Conservation (phyloP, 2,888 invertebrate species). For the Lacanobia wlatinum region DNA sequence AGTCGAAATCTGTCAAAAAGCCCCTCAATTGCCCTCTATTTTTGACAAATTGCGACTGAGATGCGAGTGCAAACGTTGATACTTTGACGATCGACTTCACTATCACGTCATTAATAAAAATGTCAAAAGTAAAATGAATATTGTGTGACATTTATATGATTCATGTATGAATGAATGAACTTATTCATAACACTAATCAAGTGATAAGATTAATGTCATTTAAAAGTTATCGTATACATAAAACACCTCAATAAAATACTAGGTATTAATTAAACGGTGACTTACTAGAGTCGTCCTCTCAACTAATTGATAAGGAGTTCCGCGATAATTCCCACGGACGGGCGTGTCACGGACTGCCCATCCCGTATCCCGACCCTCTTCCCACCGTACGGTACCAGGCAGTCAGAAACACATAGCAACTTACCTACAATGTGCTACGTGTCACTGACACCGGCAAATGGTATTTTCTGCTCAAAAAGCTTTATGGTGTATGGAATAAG, state of each 20-base stretch:
- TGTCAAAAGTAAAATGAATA: neutral
- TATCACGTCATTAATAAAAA: neutral
- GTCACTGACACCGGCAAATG: conserved; percentile 13
- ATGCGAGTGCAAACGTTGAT: neutral
- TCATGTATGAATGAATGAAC: neutral
- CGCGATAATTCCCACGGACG: conserved; percentile 33
- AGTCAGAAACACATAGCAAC: conserved; percentile 61
- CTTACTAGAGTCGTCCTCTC: conserved; percentile 18
- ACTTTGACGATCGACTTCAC: neutral
- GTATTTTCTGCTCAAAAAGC: conserved; percentile 1
- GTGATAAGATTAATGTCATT: neutral
- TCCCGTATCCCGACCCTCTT: conserved; percentile 79
- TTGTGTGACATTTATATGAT: neutral
- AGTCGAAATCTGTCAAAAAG: no score
- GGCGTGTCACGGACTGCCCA: conserved; percentile 56
- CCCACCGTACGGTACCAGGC: conserved; percentile 74
- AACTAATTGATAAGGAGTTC: conserved; percentile 41
- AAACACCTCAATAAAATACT: neutral
- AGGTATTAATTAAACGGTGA: neutral
- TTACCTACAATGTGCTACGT: conserved; percentile 26
- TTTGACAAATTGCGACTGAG: no score
- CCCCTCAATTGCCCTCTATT: no score
- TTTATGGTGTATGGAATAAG: conserved; percentile 27
- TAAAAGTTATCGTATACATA: neutral
- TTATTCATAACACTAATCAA: neutral